Conservation (phyloP, 2,113 vertebrate genomes). For the Marcusenius ussheri region DNA sequence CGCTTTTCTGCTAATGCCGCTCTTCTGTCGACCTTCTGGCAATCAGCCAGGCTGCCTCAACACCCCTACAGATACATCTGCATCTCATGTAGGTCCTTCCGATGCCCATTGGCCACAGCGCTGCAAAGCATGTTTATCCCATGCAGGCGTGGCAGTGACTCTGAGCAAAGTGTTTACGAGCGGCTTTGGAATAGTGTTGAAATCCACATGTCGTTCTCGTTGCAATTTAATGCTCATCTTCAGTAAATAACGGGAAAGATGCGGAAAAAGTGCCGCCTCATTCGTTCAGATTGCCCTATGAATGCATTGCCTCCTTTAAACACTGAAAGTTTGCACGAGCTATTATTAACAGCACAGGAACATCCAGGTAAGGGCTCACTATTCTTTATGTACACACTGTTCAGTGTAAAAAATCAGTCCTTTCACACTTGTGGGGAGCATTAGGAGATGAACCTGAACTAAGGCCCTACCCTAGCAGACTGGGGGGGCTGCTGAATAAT, state of each 20-base stretch:
- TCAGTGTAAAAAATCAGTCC: neutral
- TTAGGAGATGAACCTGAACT: neutral
- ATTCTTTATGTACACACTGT: neutral
- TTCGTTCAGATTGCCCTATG: neutral
- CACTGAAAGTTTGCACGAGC: neutral
- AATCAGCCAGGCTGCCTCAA: neutral
- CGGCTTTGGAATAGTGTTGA: neutral
- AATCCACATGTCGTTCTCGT: neutral
- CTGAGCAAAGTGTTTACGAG: neutral
- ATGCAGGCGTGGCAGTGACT: neutral
- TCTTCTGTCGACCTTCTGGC: neutral
- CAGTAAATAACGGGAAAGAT: neutral
- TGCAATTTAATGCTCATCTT: neutral
- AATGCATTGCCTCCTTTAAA: neutral
- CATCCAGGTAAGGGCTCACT: neutral
- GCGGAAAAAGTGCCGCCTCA: neutral
- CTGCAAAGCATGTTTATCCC: neutral
- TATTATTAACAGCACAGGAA: neutral
- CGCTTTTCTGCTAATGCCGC: neutral
- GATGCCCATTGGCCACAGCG: neutral
- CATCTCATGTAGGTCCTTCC: neutral
- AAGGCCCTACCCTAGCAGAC: neutral
- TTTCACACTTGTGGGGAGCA: neutral
- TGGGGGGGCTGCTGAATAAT: conserved; percentile 48
- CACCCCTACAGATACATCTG: neutral